These are phyloP conservation scores for Limnephilus lunatus DNA, from an alignment of 2,888 invertebrate genomes.

Conservation along the genomic window DNA sequence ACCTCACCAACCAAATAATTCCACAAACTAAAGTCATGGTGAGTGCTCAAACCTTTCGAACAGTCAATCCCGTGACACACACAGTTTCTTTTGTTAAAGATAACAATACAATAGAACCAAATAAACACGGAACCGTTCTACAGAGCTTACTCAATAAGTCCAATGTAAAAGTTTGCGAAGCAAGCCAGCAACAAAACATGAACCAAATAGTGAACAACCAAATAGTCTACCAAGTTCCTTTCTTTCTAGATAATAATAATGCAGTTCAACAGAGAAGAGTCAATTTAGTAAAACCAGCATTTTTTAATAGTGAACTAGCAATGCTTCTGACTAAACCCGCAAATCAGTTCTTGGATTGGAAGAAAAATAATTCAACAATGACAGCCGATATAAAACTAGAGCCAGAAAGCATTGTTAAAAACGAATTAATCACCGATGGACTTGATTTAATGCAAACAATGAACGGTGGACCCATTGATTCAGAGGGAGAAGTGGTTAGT, in stretches of 20 bases:
- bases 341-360: constrained; percentile 46
- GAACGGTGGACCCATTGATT: constrained; percentile 57
- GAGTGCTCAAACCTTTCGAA: constrained; percentile 60
- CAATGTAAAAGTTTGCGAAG: constrained; percentile 50
- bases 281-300: constrained; percentile 59
- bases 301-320: constrained; percentile 62
- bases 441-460: constrained; percentile 68
- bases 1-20: constrained; percentile 28
- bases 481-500: constrained; percentile 73
- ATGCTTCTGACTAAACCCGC: constrained; percentile 58
- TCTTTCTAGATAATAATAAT: constrained; percentile 71
- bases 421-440: constrained; percentile 62
- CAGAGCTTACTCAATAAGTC: constrained; percentile 63
- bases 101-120: constrained; percentile 53
- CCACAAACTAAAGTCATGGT: constrained; percentile 51
- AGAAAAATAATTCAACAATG: constrained; percentile 20
- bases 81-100: constrained; percentile 62
- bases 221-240: constrained; percentile 74
- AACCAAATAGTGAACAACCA: constrained; percentile 69
- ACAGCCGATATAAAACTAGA: background rate
- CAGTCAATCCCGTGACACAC: constrained; percentile 61
- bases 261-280: constrained; percentile 45
- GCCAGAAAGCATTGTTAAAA: constrained; percentile 63
- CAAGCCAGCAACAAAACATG: constrained; percentile 31
- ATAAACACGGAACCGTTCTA: constrained; percentile 58